Evolutionary conservation across 1,140 invertebrate species (phyloP), one percentile per base, ranked within the genome.

Genomic region (Danaus plexippus): DNA sequence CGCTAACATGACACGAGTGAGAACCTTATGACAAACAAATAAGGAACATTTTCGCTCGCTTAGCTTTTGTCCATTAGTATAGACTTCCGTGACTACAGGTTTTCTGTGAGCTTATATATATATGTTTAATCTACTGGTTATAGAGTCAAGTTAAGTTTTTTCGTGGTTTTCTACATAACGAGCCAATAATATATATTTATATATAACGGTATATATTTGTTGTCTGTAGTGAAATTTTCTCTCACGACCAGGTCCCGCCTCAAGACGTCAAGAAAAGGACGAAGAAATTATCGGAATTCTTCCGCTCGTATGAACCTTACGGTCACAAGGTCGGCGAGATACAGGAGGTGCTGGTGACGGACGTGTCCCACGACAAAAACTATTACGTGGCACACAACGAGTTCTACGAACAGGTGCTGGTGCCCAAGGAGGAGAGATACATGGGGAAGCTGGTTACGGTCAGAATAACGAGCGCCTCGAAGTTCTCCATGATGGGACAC

Each of bases 351-450:
- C 81, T 99, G 0, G 95, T 99, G 0, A 99, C 97, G 0, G 98
- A 99, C 86, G 81, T 95, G 47, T 97, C 98, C 0, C 93, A 97
- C 75, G 97, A 99, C 80, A 94, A 94, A 69, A 89, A 93, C 44
- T 93, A 96, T 85, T 98, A 91, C 77, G 97, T 99, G 3, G 97
- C 92, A 0, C 98, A 99, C 84, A 99, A 99, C 84, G 96, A 98
- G 78, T 95, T 88, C 74, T 99, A 99, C 79, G 96, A 99, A 81
- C 98, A 99, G 89, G 93, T 98, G 6, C 81, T 98, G 43, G 89
- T 98, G 0, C 94, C 95, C 0, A 94, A 94, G 85, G 87, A 91
- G 15, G 88, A 93, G 8, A 89, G 92, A 66, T 90, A 92, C 12
- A 90, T 98, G 89, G 97, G 97, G 0, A 94, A 95, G 78, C 90